Evolutionary conservation across 35 echinoderm and acorn worm species (phyloP).

Genomic region (Antedon bifida): DNA sequence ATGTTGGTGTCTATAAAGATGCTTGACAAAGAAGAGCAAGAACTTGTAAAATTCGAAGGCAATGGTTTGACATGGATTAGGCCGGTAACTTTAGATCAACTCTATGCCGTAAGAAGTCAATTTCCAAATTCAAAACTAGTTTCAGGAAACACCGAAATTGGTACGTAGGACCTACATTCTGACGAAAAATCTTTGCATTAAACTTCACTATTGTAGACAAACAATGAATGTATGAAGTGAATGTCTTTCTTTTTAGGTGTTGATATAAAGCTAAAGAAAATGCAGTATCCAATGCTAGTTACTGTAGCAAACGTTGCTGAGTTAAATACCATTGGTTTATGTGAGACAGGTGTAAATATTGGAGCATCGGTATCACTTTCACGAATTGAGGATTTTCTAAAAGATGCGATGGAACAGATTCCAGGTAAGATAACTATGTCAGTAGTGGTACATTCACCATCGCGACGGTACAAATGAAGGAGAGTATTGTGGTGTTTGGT

Average conservation of each 20-base stretch:
- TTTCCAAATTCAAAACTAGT: neutral
- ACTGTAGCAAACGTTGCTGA: conserved; percentile 46
- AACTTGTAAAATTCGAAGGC: neutral
- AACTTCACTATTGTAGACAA: neutral
- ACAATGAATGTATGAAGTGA: no score
- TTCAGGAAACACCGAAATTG: neutral
- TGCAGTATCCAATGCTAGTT: conserved; percentile 56
- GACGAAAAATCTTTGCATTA: neutral
- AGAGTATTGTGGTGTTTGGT: no score
- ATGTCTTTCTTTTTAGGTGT: conserved; percentile 32
- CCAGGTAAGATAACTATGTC: conserved; percentile 44
- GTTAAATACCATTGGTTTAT: conserved; percentile 17
- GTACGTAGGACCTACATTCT: neutral
- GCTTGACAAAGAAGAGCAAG: neutral
- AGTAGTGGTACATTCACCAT: no score
- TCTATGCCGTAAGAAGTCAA: neutral
- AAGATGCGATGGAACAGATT: conserved; percentile 24
- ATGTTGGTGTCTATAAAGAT: no score
- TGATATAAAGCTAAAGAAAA: conserved; percentile 91
- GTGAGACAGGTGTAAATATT: conserved; percentile 29
- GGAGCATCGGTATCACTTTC: conserved; percentile 70
- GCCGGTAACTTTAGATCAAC: neutral
- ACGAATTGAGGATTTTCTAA: conserved; percentile 36
- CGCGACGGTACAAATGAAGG: no score
- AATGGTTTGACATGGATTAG: neutral